phyloP scores from a whole-genome alignment of 2,113 vertebrate genomes.

The Ctenomys sociabilis region DNA sequence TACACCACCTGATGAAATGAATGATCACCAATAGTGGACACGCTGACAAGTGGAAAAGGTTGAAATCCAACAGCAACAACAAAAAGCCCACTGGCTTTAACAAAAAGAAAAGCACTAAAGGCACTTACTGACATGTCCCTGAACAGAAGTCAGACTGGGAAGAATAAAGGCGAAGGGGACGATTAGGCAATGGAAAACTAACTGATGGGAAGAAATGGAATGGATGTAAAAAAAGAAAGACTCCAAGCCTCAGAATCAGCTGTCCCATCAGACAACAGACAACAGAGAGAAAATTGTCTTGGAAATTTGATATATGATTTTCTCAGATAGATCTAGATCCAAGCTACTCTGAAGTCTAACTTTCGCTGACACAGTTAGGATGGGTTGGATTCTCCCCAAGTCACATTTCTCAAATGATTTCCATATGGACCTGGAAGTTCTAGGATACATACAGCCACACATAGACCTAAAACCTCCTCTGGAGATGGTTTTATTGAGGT shows the following conservation, averaged over 20 bases:
- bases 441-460: background rate
- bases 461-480: background rate
- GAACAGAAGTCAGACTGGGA: slow-evolving; percentile 30
- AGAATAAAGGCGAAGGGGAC: background rate
- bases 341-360: background rate
- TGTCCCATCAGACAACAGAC: background rate
- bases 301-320: background rate
- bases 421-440: background rate
- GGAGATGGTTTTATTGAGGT: background rate
- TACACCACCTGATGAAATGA: background rate
- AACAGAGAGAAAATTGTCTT: background rate
- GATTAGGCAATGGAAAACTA: background rate
- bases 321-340: background rate
- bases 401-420: background rate
- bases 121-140: background rate
- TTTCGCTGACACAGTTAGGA: background rate
- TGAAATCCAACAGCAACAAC: background rate
- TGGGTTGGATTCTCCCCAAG: background rate
- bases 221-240: background rate
- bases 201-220: background rate
- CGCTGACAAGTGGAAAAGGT: background rate
- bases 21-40: background rate
- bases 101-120: background rate
- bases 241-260: background rate
- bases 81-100: background rate